These are phyloP conservation scores for Drosophila kikkawai DNA, from an alignment of 1,140 invertebrate genomes.

Conservation along the genomic window DNA sequence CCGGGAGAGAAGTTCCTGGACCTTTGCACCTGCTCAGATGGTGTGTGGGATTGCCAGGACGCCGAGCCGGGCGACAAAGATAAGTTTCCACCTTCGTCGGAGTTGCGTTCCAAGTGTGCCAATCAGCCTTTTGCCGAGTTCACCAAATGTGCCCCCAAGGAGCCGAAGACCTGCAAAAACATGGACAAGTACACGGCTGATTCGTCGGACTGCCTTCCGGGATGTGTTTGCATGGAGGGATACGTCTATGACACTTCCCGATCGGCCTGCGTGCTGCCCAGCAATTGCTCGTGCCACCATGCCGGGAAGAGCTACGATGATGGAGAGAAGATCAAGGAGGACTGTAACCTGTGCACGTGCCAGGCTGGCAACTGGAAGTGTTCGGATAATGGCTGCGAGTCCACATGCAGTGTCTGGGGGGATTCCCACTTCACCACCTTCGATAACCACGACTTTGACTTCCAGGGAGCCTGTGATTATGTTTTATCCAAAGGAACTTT, in stretches of 20 bases:
- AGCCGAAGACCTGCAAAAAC: constrained; percentile 93
- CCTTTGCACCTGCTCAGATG: constrained; percentile 91
- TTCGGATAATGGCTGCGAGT: constrained; percentile 88
- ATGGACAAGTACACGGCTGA: constrained; percentile 88
- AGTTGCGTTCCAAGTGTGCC: constrained; percentile 88
- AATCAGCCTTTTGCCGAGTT: constrained; percentile 89
- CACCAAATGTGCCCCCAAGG: constrained; percentile 90
- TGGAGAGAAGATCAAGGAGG: constrained; percentile 90
- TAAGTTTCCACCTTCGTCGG: constrained; percentile 87
- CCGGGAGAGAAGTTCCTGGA: constrained; percentile 88
- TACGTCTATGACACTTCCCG: constrained; percentile 90
- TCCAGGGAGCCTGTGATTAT: constrained; percentile 95
- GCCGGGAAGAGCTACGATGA: constrained; percentile 93
- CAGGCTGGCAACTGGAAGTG: constrained; percentile 89
- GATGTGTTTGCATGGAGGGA: constrained; percentile 91
- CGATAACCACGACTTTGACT: constrained; percentile 93
- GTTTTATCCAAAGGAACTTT: constrained; percentile 90
- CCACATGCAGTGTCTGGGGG: constrained; percentile 92
- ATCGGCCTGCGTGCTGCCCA: constrained; percentile 89
- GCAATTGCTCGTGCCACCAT: constrained; percentile 94
- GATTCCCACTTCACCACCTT: constrained; percentile 95
- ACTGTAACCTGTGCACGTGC: constrained; percentile 93
- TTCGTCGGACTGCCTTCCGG: constrained; percentile 89
- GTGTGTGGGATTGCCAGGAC: constrained; percentile 90
- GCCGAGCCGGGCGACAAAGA: constrained; percentile 88